phyloP scores from a whole-genome alignment of 2,113 vertebrate species.

The Elephantulus edwardii region DNA sequence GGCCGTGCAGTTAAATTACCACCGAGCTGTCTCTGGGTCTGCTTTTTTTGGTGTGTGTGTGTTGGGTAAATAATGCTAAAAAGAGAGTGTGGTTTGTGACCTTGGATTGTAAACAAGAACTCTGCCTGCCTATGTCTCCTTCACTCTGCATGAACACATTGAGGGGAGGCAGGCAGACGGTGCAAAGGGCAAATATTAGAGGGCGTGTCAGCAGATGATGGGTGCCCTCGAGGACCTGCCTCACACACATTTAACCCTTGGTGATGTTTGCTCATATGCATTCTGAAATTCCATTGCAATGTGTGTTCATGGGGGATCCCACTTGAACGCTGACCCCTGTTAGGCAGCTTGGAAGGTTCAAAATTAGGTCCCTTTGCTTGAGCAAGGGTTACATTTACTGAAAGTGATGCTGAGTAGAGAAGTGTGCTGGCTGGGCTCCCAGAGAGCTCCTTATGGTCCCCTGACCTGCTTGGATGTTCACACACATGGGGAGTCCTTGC shows the following conservation, averaged over 20 bases:
- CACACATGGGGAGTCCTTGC: accelerated
- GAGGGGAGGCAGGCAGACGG: not conserved
- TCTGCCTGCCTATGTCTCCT: accelerated
- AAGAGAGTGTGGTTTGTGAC: accelerated
- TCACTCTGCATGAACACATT: accelerated
- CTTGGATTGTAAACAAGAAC: accelerated
- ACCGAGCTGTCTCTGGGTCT: accelerated
- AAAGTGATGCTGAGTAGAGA: accelerated
- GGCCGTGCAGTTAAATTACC: not conserved
- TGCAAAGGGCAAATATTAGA: accelerated
- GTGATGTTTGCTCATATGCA: accelerated
- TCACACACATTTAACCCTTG: accelerated
- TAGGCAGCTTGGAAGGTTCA: not conserved
- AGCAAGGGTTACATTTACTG: accelerated
- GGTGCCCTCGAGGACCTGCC: not conserved
- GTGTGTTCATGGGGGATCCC: accelerated
- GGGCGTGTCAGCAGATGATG: accelerated
- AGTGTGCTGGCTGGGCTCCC: not conserved
- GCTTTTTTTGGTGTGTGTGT: not conserved
- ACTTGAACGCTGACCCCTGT: not conserved
- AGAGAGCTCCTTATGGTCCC: not conserved
- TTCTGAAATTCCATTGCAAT: accelerated
- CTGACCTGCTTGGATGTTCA: too few relatives aligned
- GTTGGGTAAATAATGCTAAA: not conserved
- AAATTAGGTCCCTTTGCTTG: accelerated